Percentiles rank a stretch among this genome's conserved stretches.
These are phyloP conservation scores for Zygothrica quintamaculata DNA, from an alignment of 2,888 invertebrate species.

Conservation along the genomic window DNA sequence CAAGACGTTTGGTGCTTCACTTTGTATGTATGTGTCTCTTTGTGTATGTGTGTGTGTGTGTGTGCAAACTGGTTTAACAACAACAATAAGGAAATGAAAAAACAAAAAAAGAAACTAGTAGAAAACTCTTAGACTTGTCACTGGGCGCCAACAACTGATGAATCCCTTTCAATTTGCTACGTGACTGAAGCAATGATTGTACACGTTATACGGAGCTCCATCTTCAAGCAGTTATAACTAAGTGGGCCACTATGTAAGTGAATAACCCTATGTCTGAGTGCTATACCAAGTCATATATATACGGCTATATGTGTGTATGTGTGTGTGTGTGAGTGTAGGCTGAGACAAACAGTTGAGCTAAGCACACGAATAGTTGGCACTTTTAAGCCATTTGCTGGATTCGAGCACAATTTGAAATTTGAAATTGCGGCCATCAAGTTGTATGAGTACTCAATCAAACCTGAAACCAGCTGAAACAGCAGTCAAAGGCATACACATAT, in stretches of 20 bases:
- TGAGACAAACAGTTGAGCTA: slow-evolving; percentile 55
- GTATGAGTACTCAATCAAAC: slow-evolving; percentile 73
- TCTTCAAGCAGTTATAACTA: slow-evolving; percentile 62
- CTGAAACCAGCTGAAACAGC: slow-evolving; percentile 47
- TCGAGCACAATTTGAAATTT: slow-evolving; percentile 73
- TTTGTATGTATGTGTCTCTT: no score
- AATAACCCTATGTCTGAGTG: slow-evolving; percentile 35
- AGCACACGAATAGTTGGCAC: slow-evolving; percentile 74
- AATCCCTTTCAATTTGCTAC: slow-evolving; percentile 79
- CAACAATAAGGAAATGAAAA: no score
- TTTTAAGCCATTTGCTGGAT: slow-evolving; percentile 76
- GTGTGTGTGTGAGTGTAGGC: slow-evolving; percentile 16
- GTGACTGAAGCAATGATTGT: slow-evolving; percentile 77
- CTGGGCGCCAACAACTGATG: slow-evolving; percentile 70
- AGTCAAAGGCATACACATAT: no score
- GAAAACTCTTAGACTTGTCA: slow-evolving; percentile 34
- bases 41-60: no score
- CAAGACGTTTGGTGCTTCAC: slow-evolving; percentile 8
- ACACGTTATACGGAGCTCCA: slow-evolving; percentile 50
- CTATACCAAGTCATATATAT: slow-evolving; percentile 19
- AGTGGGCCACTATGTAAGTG: slow-evolving; percentile 73
- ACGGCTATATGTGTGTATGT: slow-evolving; percentile 10
- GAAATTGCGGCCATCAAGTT: slow-evolving; percentile 69
- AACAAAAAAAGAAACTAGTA: not conserved
- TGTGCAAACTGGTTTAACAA: no score